Evolutionary conservation across 1,140 invertebrate genomes (phyloP).

Genomic region (Halictus rubicundus): DNA sequence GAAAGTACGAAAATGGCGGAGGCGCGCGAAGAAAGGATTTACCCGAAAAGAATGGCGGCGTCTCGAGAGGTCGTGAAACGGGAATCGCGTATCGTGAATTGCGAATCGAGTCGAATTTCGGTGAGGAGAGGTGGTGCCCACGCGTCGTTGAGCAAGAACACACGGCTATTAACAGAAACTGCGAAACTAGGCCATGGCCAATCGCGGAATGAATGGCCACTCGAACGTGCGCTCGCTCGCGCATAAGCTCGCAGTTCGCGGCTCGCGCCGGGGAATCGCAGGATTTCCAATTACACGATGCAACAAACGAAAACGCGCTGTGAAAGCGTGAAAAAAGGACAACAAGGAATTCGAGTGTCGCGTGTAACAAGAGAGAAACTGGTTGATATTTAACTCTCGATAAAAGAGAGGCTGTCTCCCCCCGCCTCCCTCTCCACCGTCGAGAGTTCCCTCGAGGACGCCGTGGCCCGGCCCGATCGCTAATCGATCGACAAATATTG

Average conservation of each 20-base stretch:
- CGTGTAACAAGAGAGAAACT: not conserved
- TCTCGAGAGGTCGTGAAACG: too few species aligned
- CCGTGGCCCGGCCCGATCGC: not conserved
- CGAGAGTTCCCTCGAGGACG: not conserved
- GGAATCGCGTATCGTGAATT: too few species aligned
- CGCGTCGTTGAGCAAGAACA: conserved; percentile 21
- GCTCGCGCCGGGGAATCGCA: not conserved
- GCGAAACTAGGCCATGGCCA: conserved; percentile 46
- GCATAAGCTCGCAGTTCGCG: not conserved
- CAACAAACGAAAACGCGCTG: not conserved
- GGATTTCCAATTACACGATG: conserved; percentile 2
- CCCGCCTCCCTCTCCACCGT: not conserved
- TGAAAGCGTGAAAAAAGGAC: conserved; percentile 22
- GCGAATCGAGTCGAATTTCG: conserved; percentile 12
- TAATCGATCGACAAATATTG: not conserved
- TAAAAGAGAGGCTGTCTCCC: not conserved
- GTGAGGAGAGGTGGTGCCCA: not conserved
- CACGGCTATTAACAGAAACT: conserved; percentile 39
- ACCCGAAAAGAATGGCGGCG: too few species aligned
- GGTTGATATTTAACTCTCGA: not conserved
- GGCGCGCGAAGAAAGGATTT: too few species aligned
- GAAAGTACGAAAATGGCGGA: too few species aligned
- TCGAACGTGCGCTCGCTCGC: conserved; percentile 17
- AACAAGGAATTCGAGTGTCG: not conserved
- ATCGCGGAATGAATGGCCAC: conserved; percentile 42